Conservation (phyloP, 2,113 vertebrate genomes). For the Erinaceus europaeus region DNA sequence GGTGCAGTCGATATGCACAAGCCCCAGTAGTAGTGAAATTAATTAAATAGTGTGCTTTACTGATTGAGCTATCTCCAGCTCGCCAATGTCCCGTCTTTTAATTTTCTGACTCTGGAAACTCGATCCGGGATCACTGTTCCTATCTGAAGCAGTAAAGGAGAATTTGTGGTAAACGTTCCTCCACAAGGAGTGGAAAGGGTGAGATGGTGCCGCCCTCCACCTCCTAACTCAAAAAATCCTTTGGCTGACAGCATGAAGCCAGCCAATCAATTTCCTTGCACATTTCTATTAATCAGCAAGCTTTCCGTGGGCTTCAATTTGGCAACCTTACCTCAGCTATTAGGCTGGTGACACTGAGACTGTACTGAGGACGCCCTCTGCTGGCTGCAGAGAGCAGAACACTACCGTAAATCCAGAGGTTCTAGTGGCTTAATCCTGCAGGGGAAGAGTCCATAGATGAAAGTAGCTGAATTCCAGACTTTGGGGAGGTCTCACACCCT, state of each 20-base stretch:
- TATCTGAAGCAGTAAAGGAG: not conserved
- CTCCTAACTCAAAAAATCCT: slow-evolving; percentile 26
- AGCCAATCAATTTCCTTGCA: slow-evolving; percentile 26
- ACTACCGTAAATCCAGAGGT: slow-evolving; percentile 37
- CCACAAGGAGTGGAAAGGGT: not conserved
- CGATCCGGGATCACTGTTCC: not conserved
- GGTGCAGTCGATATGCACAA: no score
- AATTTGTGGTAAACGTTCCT: slow-evolving; percentile 35
- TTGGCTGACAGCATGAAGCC: slow-evolving; percentile 22
- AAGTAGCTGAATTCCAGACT: not conserved
- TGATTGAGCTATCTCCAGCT: no score
- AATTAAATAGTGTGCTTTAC: no score
- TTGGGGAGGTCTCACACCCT: not conserved
- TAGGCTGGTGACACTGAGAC: slow-evolving; percentile 55
- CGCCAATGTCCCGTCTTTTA: not conserved
- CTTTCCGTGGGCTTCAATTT: slow-evolving; percentile 50
- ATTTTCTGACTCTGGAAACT: not conserved
- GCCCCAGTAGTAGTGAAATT: no score
- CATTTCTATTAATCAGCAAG: slow-evolving; percentile 56
- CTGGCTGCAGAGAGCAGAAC: slow-evolving; percentile 60
- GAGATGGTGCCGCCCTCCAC: not conserved
- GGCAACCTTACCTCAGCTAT: slow-evolving; percentile 30
- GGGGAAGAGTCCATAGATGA: not conserved
- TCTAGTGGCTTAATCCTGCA: slow-evolving; percentile 27
- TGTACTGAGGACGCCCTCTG: slow-evolving; percentile 69